Percentiles rank a stretch among this genome's conserved stretches.
phyloP scores from a whole-genome alignment of 2,888 invertebrate species.

The Pollenia labialis region DNA sequence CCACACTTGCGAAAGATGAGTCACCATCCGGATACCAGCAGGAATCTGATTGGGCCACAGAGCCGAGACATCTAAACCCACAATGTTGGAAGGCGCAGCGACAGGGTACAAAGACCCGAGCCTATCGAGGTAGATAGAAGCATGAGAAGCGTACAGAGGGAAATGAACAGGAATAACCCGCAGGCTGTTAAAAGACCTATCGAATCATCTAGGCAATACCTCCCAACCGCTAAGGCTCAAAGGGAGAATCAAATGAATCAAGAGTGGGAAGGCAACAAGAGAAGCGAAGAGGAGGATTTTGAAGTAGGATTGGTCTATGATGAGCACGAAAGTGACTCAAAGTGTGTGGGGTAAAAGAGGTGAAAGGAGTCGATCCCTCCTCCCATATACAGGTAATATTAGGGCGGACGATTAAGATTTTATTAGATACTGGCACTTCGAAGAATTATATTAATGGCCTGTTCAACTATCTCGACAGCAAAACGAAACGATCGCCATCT shows the following conservation, averaged over 20 bases:
- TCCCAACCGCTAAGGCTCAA: neutral
- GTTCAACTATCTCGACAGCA: too few species aligned
- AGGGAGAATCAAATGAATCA: neutral
- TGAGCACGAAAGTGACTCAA: too few species aligned
- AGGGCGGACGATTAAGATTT: neutral
- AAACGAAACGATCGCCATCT: too few species aligned
- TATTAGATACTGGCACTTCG: conserved; percentile 6
- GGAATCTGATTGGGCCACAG: neutral
- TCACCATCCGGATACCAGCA: neutral
- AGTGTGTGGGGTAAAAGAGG: too few species aligned
- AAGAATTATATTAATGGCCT: neutral
- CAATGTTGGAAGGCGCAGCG: neutral
- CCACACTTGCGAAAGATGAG: neutral
- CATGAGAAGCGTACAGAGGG: neutral
- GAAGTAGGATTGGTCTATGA: too few species aligned
- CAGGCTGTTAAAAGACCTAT: neutral
- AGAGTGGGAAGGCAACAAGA: neutral
- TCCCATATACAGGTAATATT: neutral
- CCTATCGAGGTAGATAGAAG: neutral
- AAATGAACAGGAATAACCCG: neutral
- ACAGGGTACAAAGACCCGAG: neutral
- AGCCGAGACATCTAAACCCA: neutral
- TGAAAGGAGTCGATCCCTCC: neutral
- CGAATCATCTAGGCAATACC: neutral
- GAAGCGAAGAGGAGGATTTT: too few species aligned